These are phyloP conservation scores for Busseola fusca DNA, from an alignment of 2,888 invertebrate genomes.

Conservation along the genomic window DNA sequence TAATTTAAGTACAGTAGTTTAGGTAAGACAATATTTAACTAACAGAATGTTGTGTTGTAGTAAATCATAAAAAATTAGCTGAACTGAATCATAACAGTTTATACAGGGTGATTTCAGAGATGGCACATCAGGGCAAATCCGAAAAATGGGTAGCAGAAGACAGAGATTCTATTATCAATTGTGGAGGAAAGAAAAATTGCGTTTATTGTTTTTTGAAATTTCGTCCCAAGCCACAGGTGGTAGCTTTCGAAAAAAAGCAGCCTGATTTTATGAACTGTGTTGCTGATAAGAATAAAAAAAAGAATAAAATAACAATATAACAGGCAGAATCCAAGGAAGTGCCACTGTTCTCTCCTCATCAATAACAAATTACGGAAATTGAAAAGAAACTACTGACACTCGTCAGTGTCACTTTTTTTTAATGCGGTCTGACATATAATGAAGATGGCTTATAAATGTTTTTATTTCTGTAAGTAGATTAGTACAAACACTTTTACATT, in stretches of 20 bases:
- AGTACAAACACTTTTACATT: too few relatives aligned
- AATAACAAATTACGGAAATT: neutral
- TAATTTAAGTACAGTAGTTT: neutral
- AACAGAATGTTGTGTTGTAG: neutral
- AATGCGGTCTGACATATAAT: neutral
- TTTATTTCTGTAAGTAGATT: too few relatives aligned
- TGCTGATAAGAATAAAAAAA: neutral
- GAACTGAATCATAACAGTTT: neutral
- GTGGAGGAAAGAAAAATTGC: too few relatives aligned
- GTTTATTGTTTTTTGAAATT: neutral
- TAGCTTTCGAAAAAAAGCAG: neutral
- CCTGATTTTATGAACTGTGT: neutral
- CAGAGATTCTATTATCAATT: neutral
- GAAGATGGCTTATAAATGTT: neutral
- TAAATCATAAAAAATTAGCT: neutral
- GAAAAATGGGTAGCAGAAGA: neutral
- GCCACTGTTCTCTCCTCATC: neutral
- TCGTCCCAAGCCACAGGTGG: too few relatives aligned
- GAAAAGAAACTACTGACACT: neutral
- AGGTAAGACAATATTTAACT: too few relatives aligned
- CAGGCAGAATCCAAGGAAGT: neutral
- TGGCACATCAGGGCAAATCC: too few relatives aligned
- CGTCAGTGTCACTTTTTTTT: neutral
- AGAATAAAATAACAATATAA: too few relatives aligned
- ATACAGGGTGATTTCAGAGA: neutral